phyloP scores from a whole-genome alignment of 2,113 vertebrate species.

The Chamaea fasciata region DNA sequence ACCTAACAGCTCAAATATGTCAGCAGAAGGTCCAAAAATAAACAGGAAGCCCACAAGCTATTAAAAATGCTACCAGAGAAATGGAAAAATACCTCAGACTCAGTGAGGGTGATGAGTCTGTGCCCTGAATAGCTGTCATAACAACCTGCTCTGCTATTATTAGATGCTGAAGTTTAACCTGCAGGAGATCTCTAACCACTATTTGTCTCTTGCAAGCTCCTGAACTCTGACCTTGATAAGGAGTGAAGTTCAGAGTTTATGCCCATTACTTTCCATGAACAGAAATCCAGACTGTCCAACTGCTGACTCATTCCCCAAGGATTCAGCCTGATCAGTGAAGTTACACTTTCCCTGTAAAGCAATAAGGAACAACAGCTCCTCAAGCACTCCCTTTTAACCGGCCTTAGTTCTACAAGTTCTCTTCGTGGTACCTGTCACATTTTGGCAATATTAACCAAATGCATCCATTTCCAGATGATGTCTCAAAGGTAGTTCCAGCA shows the following conservation, averaged over 20 bases:
- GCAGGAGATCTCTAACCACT: background rate
- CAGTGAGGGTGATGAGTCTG: background rate
- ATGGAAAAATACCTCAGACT: background rate
- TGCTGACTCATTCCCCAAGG: background rate
- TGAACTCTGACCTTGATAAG: background rate
- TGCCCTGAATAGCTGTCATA: background rate
- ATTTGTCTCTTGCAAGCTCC: background rate
- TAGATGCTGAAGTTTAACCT: background rate
- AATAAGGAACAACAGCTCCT: background rate
- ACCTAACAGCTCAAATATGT: background rate
- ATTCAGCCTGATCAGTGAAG: background rate
- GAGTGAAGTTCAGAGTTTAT: background rate
- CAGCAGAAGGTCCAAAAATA: background rate
- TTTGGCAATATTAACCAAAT: background rate
- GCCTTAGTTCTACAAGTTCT: background rate
- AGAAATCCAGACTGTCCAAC: background rate
- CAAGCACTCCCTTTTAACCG: background rate
- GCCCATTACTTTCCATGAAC: background rate
- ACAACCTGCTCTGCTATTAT: background rate
- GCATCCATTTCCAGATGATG: background rate
- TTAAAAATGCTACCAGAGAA: background rate
- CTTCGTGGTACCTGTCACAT: background rate
- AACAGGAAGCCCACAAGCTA: background rate
- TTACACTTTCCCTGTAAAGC: background rate
- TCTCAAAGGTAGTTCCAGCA: background rate